Evolutionary conservation across 1,140 invertebrate species (phyloP).

Genomic region (Steinernema khuongi): DNA sequence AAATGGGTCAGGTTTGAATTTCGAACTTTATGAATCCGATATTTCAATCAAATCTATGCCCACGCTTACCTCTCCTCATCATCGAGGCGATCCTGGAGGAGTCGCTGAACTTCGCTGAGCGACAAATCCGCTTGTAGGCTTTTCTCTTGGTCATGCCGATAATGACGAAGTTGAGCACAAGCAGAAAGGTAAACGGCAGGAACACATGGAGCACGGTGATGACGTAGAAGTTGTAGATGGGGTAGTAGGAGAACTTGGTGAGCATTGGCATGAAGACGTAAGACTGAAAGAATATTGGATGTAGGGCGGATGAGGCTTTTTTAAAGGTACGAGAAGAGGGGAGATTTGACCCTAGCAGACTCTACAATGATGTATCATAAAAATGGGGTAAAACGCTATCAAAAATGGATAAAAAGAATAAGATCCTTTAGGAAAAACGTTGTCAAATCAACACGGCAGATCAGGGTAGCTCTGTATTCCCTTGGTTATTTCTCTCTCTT

Average conservation of each 20-base stretch:
- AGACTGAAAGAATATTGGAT: slow-evolving; percentile 28
- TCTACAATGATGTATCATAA: too few relatives aligned
- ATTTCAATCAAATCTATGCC: background rate
- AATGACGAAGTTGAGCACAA: slow-evolving; percentile 41
- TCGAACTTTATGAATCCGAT: too few relatives aligned
- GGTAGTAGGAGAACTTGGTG: slow-evolving; percentile 35
- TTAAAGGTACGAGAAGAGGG: too few relatives aligned
- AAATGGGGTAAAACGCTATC: background rate
- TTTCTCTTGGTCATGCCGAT: slow-evolving; percentile 44
- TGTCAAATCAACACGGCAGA: too few relatives aligned
- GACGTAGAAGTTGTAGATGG: slow-evolving; percentile 48
- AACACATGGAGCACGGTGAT: slow-evolving; percentile 44
- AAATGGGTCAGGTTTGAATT: slow-evolving; percentile 13
- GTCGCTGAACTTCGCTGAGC: background rate
- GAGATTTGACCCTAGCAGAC: too few relatives aligned
- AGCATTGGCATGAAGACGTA: slow-evolving; percentile 44
- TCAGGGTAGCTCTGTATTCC: too few relatives aligned
- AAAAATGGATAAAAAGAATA: too few relatives aligned
- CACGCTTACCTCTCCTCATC: slow-evolving; percentile 29
- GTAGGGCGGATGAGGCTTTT: too few relatives aligned
- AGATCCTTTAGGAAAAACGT: too few relatives aligned
- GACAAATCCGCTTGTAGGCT: background rate
- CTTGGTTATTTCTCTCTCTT: too few relatives aligned
- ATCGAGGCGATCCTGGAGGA: slow-evolving; percentile 3
- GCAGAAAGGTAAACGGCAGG: slow-evolving; percentile 43